Evolutionary conservation across 2,797 vertebrate genomes (phyloP).

Genomic region (Muraenolepis orangiensis): DNA sequence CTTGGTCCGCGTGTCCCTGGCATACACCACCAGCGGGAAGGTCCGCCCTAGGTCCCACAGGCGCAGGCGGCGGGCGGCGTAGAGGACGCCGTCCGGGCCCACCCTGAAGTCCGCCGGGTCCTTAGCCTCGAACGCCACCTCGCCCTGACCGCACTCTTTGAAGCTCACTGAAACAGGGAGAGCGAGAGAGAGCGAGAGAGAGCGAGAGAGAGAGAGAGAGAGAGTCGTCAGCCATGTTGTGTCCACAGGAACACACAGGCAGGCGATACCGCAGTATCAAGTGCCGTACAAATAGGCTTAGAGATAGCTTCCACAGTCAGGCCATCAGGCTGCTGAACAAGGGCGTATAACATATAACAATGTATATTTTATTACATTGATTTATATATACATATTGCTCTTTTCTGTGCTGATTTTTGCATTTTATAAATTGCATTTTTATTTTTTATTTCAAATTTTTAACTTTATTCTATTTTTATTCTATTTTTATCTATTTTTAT

Average conservation of each 20-base stretch:
- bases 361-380: too few relatives aligned
- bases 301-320: too few relatives aligned
- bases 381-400: too few relatives aligned
- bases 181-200: conserved; percentile 19
- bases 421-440: too few relatives aligned
- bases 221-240: not conserved
- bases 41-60: conserved; percentile 66
- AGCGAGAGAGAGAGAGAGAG: conserved; percentile 16
- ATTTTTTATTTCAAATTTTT: too few relatives aligned
- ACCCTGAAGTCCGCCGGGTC: conserved; percentile 81
- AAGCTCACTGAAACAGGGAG: conserved; percentile 67
- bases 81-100: conserved; percentile 79
- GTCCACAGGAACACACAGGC: not conserved
- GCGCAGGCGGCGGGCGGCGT: conserved; percentile 71
- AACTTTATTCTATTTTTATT: too few relatives aligned
- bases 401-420: too few relatives aligned
- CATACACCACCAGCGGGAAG: conserved; percentile 68
- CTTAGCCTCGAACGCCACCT: conserved; percentile 78
- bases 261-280: too few relatives aligned
- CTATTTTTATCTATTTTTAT: too few relatives aligned
- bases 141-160: conserved; percentile 77
- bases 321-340: too few relatives aligned
- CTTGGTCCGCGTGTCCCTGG: conserved; percentile 78
- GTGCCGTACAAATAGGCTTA: too few relatives aligned
- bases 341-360: too few relatives aligned